phyloP scores from a whole-genome alignment of 2,113 vertebrate genomes.

The Hydropotes inermis region DNA sequence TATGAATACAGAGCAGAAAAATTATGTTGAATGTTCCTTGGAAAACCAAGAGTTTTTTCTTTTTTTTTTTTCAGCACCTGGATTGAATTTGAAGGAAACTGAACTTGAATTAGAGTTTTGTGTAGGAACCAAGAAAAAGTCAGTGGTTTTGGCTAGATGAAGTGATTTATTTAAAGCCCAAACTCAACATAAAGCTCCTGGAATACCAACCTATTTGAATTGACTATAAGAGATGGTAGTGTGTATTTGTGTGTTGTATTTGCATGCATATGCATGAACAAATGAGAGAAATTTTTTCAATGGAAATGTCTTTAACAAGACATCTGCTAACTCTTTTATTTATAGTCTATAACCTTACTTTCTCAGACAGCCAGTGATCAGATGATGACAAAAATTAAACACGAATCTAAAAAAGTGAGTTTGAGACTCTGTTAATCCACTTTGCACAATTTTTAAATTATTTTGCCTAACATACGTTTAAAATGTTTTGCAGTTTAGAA shows the following conservation, averaged over 20 bases:
- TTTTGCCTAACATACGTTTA: neutral
- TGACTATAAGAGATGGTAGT: neutral
- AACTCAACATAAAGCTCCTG: constrained; percentile 63
- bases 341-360: neutral
- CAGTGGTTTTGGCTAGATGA: constrained; percentile 72
- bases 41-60: constrained; percentile 55
- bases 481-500: neutral
- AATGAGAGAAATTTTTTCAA: neutral
- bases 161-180: constrained; percentile 72
- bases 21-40: constrained; percentile 61
- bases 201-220: constrained; percentile 52
- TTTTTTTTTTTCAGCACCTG: constrained; percentile 65
- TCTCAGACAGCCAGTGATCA: neutral
- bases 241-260: neutral
- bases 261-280: neutral
- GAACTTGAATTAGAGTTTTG: constrained; percentile 72
- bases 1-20: constrained; percentile 50
- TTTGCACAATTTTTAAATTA: neutral
- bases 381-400: neutral
- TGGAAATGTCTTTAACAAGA: constrained; percentile 20
- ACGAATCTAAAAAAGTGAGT: neutral
- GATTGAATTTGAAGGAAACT: constrained; percentile 74
- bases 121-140: constrained; percentile 73
- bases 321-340: constrained; percentile 5
- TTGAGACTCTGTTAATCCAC: neutral